Percentiles rank a stretch among this genome's conserved stretches.
Evolutionary conservation across 2,113 vertebrate genomes (phyloP).

Genomic region (Crotalus tigris): DNA sequence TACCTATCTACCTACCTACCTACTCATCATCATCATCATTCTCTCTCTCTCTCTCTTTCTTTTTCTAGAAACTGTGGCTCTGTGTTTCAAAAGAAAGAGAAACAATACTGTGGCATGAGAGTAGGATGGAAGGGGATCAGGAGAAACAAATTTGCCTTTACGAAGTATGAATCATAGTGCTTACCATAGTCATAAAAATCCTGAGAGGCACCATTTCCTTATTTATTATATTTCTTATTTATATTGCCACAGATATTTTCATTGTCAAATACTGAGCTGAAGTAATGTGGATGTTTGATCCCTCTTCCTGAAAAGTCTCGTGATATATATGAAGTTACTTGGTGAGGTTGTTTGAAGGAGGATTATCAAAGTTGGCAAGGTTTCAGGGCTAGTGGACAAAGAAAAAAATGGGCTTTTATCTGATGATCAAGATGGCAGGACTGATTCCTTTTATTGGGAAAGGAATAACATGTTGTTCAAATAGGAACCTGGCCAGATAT

Average conservation of each 20-base stretch:
- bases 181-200: background rate
- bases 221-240: background rate
- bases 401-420: background rate
- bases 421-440: background rate
- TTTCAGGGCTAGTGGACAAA: background rate
- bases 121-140: background rate
- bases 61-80: background rate
- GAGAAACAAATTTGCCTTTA: background rate
- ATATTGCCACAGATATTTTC: background rate
- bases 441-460: background rate
- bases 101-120: background rate
- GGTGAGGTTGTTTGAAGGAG: background rate
- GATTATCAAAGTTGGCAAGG: background rate
- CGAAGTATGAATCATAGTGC: background rate
- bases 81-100: background rate
- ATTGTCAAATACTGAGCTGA: background rate
- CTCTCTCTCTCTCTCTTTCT: background rate
- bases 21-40: too few relatives aligned
- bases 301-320: background rate
- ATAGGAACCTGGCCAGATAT: background rate
- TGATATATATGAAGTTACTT: background rate
- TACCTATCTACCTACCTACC: too few relatives aligned
- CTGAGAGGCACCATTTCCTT: background rate
- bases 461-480: background rate
- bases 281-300: background rate